Conservation (phyloP, 1,140 invertebrate genomes). For the Ips nitidus region DNA sequence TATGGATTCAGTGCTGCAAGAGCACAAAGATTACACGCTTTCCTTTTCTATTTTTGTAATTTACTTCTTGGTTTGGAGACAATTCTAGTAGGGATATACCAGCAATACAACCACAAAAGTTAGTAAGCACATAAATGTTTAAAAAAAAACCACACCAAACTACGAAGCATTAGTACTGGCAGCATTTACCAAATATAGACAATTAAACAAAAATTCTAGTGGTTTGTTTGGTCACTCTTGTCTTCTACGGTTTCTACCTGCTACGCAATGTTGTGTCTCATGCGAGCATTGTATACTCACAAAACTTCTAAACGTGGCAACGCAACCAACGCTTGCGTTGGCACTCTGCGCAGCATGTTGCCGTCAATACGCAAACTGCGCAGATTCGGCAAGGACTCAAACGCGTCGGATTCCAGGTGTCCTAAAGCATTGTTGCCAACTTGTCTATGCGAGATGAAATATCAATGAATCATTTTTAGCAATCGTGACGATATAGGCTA, state of each 20-base stretch:
- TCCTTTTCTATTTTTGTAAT: too few relatives aligned
- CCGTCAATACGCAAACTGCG: constrained; percentile 66
- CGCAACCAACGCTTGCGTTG: constrained; percentile 61
- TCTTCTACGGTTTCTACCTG: neutral
- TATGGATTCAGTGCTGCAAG: too few relatives aligned
- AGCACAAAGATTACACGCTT: too few relatives aligned
- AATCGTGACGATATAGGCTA: neutral
- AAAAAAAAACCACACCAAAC: neutral
- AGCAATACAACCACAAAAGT: too few relatives aligned
- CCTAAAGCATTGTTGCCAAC: constrained; percentile 68
- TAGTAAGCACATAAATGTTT: too few relatives aligned
- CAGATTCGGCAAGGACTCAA: constrained; percentile 59
- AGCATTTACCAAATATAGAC: neutral
- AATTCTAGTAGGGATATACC: too few relatives aligned
- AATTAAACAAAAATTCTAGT: neutral
- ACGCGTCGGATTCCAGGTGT: constrained; percentile 58
- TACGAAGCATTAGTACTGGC: neutral
- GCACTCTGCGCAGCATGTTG: constrained; percentile 65
- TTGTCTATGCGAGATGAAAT: constrained; percentile 56
- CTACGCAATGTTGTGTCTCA: neutral
- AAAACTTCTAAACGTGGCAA: constrained; percentile 63
- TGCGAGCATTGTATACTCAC: constrained; percentile 59
- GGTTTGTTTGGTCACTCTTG: neutral
- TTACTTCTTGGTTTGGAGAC: too few relatives aligned
- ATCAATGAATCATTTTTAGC: neutral